Percentiles rank a stretch among this genome's conserved stretches.
phyloP scores from a whole-genome alignment of 2,113 vertebrate species.

The Oxyruncus cristatus region DNA sequence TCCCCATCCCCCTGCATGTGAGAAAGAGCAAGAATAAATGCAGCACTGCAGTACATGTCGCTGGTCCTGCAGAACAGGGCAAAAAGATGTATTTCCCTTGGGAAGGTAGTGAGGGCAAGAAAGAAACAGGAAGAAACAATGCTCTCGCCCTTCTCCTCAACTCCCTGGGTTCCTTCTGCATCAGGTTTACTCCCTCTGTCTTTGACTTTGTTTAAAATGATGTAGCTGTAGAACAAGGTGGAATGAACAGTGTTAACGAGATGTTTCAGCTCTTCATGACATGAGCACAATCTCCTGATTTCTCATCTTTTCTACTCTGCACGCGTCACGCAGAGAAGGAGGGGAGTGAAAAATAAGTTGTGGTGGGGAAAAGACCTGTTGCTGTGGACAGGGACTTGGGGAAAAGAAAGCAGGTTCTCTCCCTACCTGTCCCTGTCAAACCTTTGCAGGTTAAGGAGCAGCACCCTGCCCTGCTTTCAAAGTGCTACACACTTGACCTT shows the following conservation, averaged over 20 bases:
- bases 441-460: background rate
- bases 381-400: background rate
- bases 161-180: background rate
- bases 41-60: background rate
- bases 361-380: background rate
- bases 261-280: background rate
- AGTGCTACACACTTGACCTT: background rate
- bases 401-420: background rate
- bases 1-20: background rate
- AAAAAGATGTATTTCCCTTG: background rate
- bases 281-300: background rate
- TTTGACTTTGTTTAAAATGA: background rate
- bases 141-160: background rate
- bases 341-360: background rate
- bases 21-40: background rate
- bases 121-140: background rate
- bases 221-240: background rate
- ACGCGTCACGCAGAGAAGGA: accelerated
- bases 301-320: background rate
- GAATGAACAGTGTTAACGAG: background rate
- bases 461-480: background rate
- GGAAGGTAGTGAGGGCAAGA: background rate
- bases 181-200: background rate
- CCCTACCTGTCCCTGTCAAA: background rate
- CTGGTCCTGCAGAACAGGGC: background rate